These are phyloP conservation scores for Penaeus indicus DNA, from an alignment of 1,140 invertebrate genomes.

Conservation along the genomic window DNA sequence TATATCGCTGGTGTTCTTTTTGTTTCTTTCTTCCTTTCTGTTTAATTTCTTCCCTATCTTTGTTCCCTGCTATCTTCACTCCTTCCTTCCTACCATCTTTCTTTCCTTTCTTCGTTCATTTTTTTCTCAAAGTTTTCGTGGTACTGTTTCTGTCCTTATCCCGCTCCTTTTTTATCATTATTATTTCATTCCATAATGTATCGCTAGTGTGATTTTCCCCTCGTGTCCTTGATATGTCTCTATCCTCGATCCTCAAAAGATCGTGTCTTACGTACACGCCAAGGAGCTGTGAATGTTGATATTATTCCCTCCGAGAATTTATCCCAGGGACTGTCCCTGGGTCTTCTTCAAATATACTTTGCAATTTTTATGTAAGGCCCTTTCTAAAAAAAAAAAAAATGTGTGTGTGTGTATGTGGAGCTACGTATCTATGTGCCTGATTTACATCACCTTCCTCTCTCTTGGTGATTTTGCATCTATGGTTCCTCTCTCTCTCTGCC, in stretches of 20 bases:
- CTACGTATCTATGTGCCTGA: not conserved
- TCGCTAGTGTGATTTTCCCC: too few species aligned
- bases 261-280: too few species aligned
- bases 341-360: not conserved
- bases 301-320: too few species aligned
- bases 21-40: not conserved
- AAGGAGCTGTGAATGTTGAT: too few species aligned
- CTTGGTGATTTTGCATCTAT: not conserved
- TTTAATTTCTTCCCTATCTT: not conserved
- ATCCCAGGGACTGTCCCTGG: too few species aligned
- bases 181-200: not conserved
- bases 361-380: not conserved
- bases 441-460: not conserved
- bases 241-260: too few species aligned
- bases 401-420: not conserved
- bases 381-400: not conserved
- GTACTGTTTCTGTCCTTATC: not conserved
- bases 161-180: slow-evolving; percentile 1
- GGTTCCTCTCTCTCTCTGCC: not conserved
- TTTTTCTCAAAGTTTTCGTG: not conserved
- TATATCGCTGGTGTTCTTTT: not conserved
- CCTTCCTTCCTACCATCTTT: not conserved
- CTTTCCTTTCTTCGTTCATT: not conserved
- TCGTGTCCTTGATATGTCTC: too few species aligned
- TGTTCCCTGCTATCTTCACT: not conserved